Evolutionary conservation across 35 echinoderm and acorn worm species (phyloP), one percentile per base, ranked within the genome.

Genomic region (Strongylocentrotus purpuratus): DNA sequence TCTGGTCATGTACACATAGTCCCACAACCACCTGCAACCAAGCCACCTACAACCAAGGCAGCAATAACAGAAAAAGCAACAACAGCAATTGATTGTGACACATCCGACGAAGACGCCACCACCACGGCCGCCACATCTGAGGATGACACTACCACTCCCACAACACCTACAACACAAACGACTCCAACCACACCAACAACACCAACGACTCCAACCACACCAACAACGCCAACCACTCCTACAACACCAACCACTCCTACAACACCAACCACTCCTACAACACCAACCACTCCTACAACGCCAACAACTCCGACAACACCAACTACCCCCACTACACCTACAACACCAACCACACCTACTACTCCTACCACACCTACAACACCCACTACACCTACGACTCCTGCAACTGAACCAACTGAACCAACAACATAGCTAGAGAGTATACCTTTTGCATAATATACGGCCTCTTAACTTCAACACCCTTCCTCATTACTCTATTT

Each of bases 381-480:
- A 33, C 87, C 87, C 4, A 88, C 87, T n/a, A 88, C 87, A 88
- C 87, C 87, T 88, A 89, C 87, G 0, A 89, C 87, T 33, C 87
- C 87, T 2, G 33, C 87, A 2, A 89, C 87, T 33, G 31, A 31
- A 9, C 32, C 87, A 15, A 89, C 87, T 33, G 31, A 31, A 4
- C 14, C 87, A 78, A 28, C 65, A 78, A 78, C 65, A 78, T 78
- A 78, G 65, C 65, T 78, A 78, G 65, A 28, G 3, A 78, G 65
- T 78, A 22, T 78, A 7, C 25, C 65, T n/a, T 28, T 78, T 28
- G 22, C 65, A 78, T 78, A 28, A 12, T 55, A 55, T 12, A 10
- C 11, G 50, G 65, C 65, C 22, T n/a, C n/a, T 78, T 7, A 78
- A 18, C 5, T 78, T 55, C 50, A 55, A 55, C 15, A 55, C 50